phyloP scores from a whole-genome alignment of 2,888 invertebrate species.

The Drosophila multiciliata region DNA sequence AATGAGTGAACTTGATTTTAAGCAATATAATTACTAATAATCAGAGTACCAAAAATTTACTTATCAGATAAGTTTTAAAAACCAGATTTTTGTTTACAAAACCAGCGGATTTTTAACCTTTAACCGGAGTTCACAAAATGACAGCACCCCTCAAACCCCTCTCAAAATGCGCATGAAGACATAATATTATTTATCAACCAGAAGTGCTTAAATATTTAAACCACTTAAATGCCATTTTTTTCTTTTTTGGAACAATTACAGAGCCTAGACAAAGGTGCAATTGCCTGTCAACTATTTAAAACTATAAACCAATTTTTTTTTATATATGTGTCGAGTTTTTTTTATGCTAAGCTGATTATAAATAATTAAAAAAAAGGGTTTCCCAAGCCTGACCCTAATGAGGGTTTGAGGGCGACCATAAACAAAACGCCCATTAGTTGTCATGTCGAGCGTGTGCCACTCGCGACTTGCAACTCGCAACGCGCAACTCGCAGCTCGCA shows the following conservation, averaged over 20 bases:
- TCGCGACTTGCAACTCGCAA: not conserved
- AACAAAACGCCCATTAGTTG: slow-evolving; percentile 79
- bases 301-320: slow-evolving; percentile 37
- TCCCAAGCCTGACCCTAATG: slow-evolving; percentile 58
- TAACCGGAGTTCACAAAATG: not conserved
- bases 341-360: slow-evolving; percentile 69
- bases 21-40: not conserved
- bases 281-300: slow-evolving; percentile 56
- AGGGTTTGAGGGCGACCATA: slow-evolving; percentile 72
- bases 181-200: slow-evolving; percentile 26
- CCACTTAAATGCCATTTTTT: slow-evolving; percentile 23
- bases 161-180: slow-evolving; percentile 30
- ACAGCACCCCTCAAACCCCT: not conserved
- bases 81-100: not conserved
- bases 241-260: slow-evolving; percentile 33
- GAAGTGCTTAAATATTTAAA: slow-evolving; percentile 27
- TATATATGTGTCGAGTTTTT: slow-evolving; percentile 33
- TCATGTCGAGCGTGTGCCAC: slow-evolving; percentile 39
- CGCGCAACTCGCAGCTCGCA: slow-evolving; percentile 26
- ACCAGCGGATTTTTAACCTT: not conserved
- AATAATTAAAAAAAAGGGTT: slow-evolving; percentile 64
- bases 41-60: not conserved
- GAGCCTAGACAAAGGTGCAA: slow-evolving; percentile 16
- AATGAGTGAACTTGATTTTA: too few relatives aligned
- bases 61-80: not conserved